phyloP scores from a whole-genome alignment of 2,113 vertebrate genomes.

The Zosterops japonicus region DNA sequence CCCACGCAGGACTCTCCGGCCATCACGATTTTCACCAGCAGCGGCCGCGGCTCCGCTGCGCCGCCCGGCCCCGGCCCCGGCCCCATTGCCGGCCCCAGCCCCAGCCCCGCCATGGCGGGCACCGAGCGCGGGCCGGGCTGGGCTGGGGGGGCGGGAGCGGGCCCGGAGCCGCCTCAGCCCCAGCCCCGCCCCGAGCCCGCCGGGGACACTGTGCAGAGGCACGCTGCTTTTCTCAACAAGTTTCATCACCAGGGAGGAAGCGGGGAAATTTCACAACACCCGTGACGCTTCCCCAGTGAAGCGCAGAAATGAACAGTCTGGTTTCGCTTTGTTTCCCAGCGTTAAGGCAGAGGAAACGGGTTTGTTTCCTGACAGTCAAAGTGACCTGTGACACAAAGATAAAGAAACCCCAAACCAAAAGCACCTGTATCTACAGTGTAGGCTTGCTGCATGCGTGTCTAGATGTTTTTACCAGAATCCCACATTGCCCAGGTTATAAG shows the following conservation, averaged over 20 bases:
- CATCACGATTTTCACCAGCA: conserved; percentile 69
- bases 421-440: accelerated
- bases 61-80: too few species aligned
- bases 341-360: background rate
- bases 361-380: background rate
- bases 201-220: background rate
- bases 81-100: background rate
- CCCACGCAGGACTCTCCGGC: conserved; percentile 70
- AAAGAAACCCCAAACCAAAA: background rate
- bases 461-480: background rate
- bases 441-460: background rate
- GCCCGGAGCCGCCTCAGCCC: background rate
- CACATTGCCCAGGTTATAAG: background rate
- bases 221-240: background rate
- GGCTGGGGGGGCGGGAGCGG: background rate
- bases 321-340: background rate
- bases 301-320: background rate
- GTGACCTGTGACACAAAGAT: background rate
- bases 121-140: background rate
- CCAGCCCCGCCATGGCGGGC: background rate
- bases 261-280: background rate
- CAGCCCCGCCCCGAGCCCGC: background rate
- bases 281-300: accelerated
- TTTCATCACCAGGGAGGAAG: background rate
- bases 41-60: background rate